Evolutionary conservation across 2,888 invertebrate species (phyloP).

Genomic region (Xylocampa areola): DNA sequence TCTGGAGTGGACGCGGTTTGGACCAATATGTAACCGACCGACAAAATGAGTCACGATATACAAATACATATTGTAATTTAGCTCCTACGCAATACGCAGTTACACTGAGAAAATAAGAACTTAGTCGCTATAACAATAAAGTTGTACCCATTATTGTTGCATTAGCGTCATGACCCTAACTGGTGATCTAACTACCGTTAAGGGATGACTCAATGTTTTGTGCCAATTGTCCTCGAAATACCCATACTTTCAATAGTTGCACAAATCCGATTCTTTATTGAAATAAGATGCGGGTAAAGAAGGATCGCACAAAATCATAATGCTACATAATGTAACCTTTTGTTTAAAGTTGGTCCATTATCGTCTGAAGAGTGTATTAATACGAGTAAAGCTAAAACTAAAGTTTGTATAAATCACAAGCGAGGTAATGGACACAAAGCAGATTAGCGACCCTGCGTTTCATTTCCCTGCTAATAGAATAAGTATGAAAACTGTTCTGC

Average conservation of each 20-base stretch:
- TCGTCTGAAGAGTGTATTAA: not conserved
- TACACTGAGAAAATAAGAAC: slow-evolving; percentile 24
- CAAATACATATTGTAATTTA: slow-evolving; percentile 24
- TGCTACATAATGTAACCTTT: not conserved
- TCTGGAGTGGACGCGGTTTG: slow-evolving; percentile 1
- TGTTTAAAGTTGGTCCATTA: slow-evolving; percentile 12
- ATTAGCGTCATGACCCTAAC: slow-evolving; percentile 42
- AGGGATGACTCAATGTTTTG: slow-evolving; percentile 35
- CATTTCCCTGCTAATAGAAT: slow-evolving; percentile 15
- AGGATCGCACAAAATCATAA: not conserved
- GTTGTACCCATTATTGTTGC: slow-evolving; percentile 38
- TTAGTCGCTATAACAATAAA: slow-evolving; percentile 28
- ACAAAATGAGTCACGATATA: slow-evolving; percentile 27
- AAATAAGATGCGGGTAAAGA: slow-evolving; percentile 3
- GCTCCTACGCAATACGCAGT: slow-evolving; percentile 28
- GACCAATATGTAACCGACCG: slow-evolving; percentile 9
- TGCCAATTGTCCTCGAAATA: slow-evolving; percentile 7
- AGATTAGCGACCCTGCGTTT: slow-evolving; percentile 1
- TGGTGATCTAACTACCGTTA: slow-evolving; percentile 20
- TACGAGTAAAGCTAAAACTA: slow-evolving; percentile 33
- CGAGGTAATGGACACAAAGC: slow-evolving; percentile 15
- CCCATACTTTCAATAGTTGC: slow-evolving; percentile 12
- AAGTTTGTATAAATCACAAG: slow-evolving; percentile 13
- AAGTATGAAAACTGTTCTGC: slow-evolving; percentile 25
- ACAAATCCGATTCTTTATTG: slow-evolving; percentile 22